Evolutionary conservation across 2,797 vertebrate species (phyloP).

Genomic region (Tapirus indicus): DNA sequence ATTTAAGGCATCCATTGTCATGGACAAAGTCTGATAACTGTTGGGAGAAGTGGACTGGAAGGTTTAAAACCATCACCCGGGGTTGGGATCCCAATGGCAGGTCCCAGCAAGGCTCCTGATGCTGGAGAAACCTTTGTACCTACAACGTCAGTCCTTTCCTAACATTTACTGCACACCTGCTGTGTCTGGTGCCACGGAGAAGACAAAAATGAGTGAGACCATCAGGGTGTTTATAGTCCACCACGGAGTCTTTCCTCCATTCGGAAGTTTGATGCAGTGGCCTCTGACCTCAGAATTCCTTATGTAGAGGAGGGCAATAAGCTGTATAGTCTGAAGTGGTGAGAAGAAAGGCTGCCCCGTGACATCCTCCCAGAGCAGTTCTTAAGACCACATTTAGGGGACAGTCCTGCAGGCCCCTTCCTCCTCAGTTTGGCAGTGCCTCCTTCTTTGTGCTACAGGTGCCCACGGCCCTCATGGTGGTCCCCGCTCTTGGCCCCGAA

Average conservation of each 20-base stretch:
- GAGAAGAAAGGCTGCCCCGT: not conserved
- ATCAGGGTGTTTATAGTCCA: not conserved
- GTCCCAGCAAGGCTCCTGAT: not conserved
- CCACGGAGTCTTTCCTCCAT: not conserved
- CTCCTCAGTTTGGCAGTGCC: not conserved
- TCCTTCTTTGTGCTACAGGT: too few relatives aligned
- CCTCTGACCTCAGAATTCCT: not conserved
- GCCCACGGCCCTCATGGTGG: not conserved
- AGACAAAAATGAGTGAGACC: rapidly evolving
- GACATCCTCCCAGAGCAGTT: too few relatives aligned
- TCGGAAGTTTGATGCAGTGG: not conserved
- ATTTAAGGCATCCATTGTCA: not conserved
- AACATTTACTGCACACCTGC: not conserved
- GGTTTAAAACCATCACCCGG: not conserved
- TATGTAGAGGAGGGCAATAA: not conserved
- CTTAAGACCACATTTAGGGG: too few relatives aligned
- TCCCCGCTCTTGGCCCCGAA: too few relatives aligned
- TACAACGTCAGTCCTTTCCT: rapidly evolving
- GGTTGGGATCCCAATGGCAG: not conserved
- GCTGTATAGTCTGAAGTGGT: not conserved
- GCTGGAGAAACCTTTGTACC: not conserved
- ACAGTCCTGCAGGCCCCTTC: not conserved
- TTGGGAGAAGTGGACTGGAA: not conserved
- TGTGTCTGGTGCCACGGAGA: not conserved
- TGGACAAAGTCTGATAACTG: not conserved